Evolutionary conservation across 2,113 vertebrate species (phyloP).

Genomic region (Mola mola): DNA sequence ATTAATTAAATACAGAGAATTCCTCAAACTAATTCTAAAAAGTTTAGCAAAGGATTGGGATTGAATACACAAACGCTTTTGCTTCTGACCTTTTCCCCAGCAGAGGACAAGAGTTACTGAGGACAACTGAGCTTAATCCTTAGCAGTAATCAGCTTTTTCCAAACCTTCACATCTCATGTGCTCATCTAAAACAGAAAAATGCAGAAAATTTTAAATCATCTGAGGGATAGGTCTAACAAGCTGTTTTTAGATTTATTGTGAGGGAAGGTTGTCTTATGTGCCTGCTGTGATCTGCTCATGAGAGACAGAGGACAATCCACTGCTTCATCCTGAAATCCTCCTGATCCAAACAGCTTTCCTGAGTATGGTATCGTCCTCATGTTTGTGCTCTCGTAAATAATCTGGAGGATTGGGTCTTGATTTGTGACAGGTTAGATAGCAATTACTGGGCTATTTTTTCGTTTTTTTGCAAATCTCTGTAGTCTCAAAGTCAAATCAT

Average conservation of each 20-base stretch:
- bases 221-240: not conserved
- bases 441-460: not conserved
- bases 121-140: not conserved
- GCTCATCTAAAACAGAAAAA: not conserved
- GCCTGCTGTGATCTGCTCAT: constrained; percentile 41
- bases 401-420: not conserved
- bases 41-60: too few species aligned
- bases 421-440: not conserved
- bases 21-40: too few species aligned
- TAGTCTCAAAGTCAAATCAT: not conserved
- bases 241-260: not conserved
- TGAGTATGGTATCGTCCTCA: not conserved
- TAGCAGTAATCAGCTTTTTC: not conserved
- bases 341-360: constrained; percentile 73
- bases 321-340: constrained; percentile 72
- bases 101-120: not conserved
- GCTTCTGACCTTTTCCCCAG: constrained; percentile 7
- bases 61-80: not conserved
- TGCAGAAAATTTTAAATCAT: not conserved
- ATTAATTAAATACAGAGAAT: too few species aligned
- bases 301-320: constrained; percentile 61
- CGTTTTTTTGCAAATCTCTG: constrained; percentile 1
- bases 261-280: constrained; percentile 22
- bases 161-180: not conserved
- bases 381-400: constrained; percentile 10